phyloP scores from a whole-genome alignment of 2,113 vertebrate genomes.

The Urocynchramus pylzowi region DNA sequence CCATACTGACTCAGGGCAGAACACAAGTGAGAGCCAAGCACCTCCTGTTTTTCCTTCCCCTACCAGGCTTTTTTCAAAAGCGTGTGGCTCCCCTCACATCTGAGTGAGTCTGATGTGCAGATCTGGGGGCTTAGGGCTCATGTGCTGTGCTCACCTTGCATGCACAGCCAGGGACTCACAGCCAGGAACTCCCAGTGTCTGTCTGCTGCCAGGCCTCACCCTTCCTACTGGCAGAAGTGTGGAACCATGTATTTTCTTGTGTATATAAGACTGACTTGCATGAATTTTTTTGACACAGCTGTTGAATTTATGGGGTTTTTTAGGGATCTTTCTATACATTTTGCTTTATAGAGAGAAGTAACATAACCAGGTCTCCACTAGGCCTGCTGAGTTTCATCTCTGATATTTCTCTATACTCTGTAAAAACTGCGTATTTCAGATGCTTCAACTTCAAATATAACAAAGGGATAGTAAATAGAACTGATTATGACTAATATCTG shows the following conservation, averaged over 20 bases:
- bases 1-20: neutral
- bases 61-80: neutral
- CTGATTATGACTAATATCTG: neutral
- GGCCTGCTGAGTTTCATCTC: constrained; percentile 22
- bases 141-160: neutral
- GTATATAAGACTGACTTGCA: neutral
- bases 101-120: neutral
- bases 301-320: neutral
- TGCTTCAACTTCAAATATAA: neutral
- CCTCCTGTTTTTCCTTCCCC: neutral
- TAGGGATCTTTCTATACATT: neutral
- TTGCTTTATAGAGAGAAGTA: neutral
- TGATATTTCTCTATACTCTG: neutral
- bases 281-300: neutral
- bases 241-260: neutral
- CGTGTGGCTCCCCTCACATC: fast-evolving
- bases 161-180: neutral
- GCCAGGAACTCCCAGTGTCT: neutral
- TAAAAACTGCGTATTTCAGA: neutral
- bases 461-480: neutral
- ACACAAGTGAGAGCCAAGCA: neutral
- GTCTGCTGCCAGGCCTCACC: neutral
- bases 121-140: neutral
- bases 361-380: neutral
- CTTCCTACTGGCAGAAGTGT: neutral